Conservation (phyloP, 2,888 invertebrate genomes). For the Chelonus formosanus region DNA sequence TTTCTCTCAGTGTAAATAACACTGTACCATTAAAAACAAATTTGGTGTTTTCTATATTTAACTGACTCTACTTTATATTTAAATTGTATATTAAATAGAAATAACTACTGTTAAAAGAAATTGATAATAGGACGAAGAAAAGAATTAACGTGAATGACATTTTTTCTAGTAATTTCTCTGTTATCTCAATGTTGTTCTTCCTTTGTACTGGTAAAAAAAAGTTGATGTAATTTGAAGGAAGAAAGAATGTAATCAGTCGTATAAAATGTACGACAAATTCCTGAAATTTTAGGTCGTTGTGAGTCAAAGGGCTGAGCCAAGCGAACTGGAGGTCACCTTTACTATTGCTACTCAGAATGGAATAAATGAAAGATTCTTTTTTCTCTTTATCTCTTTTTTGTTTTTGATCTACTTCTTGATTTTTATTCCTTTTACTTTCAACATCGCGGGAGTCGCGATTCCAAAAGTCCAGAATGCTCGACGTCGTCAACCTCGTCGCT, state of each 20-base stretch:
- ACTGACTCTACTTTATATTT: too few relatives aligned
- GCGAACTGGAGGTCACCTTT: background rate
- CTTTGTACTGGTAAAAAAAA: too few relatives aligned
- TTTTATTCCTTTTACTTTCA: constrained; percentile 5
- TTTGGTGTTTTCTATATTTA: too few relatives aligned
- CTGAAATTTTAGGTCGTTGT: constrained; percentile 3
- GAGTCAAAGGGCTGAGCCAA: background rate
- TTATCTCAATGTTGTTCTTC: too few relatives aligned
- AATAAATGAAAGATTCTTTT: background rate
- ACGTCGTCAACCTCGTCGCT: constrained; percentile 32
- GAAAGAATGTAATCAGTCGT: background rate
- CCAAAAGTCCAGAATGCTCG: constrained; percentile 29
- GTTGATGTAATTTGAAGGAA: too few relatives aligned
- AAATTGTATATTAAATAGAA: too few relatives aligned
- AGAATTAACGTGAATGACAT: too few relatives aligned
- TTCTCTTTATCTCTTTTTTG: background rate
- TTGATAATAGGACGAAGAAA: too few relatives aligned
- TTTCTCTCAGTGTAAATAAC: too few relatives aligned
- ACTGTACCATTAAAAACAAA: too few relatives aligned
- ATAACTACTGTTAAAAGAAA: too few relatives aligned
- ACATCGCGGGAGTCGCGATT: constrained; percentile 30
- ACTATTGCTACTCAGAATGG: constrained; percentile 3
- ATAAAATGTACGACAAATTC: constrained; percentile 7
- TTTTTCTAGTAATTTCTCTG: too few relatives aligned
- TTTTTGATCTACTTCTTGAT: background rate